phyloP scores from a whole-genome alignment of 1,140 invertebrate species.

The Heliconius eleuchia region DNA sequence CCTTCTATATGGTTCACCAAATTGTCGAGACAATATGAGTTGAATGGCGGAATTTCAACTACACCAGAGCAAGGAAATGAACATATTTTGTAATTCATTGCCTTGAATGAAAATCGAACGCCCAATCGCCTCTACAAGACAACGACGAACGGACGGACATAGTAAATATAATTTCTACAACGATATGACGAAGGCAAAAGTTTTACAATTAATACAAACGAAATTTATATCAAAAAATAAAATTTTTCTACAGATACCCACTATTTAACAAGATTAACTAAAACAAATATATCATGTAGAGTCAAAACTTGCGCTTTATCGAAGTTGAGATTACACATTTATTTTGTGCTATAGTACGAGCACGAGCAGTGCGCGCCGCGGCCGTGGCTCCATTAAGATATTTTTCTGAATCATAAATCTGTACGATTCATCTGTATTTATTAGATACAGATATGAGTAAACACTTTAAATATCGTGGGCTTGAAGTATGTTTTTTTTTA shows the following conservation, averaged over 20 bases:
- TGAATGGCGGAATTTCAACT: no score
- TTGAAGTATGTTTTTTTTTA: conserved; percentile 27
- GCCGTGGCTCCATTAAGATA: conserved; percentile 78
- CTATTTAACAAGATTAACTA: conserved; percentile 36
- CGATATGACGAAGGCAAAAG: background rate
- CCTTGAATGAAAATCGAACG: no score
- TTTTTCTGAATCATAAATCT: conserved; percentile 80
- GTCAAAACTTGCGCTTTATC: conserved; percentile 74
- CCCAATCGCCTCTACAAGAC: no score
- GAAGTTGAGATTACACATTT: conserved; percentile 80
- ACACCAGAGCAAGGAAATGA: no score
- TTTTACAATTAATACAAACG: background rate
- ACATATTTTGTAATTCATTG: no score
- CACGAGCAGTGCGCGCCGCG: conserved; percentile 59
- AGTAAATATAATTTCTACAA: no score
- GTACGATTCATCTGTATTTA: conserved; percentile 31
- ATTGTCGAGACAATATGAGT: no score
- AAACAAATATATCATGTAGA: conserved; percentile 69
- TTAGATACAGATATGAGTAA: conserved; percentile 71
- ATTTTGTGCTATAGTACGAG: conserved; percentile 48
- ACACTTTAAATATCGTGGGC: conserved; percentile 52
- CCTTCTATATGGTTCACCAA: no score
- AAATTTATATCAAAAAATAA: background rate
- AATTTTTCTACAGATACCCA: background rate
- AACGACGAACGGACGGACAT: no score